These are phyloP conservation scores for Peromyscus nudipes DNA, from an alignment of 2,797 vertebrate genomes.

Conservation along the genomic window DNA sequence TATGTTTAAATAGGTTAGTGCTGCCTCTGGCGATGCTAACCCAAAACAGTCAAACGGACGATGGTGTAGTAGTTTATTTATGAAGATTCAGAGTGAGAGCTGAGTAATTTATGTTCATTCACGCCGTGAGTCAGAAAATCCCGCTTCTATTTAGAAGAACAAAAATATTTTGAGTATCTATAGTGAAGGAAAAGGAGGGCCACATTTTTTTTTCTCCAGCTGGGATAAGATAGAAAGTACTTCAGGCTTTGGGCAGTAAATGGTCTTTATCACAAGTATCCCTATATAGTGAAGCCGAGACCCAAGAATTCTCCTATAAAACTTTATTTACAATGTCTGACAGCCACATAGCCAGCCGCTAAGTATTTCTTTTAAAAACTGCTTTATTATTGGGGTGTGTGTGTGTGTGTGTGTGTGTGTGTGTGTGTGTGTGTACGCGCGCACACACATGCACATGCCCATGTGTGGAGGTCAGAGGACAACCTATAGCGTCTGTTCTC, in stretches of 20 bases:
- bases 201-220: background rate
- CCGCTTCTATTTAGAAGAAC: background rate
- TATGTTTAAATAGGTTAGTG: background rate
- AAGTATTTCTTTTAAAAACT: background rate
- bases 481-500: background rate
- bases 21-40: background rate
- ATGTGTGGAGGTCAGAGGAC: background rate
- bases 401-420: background rate
- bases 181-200: background rate
- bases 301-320: background rate
- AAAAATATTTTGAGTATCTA: background rate
- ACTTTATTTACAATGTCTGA: slow-evolving; percentile 34
- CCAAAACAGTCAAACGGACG: background rate
- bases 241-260: background rate
- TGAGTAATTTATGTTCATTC: slow-evolving; percentile 6
- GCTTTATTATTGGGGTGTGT: background rate
- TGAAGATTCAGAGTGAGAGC: background rate
- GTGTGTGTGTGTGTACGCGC: background rate
- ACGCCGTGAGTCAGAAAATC: background rate
- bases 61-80: slow-evolving; percentile 3
- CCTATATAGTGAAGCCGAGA: background rate
- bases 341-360: background rate
- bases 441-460: rapidly evolving
- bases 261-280: background rate
- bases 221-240: background rate